Evolutionary conservation across 2,113 vertebrate species (phyloP).

Genomic region (Hymenochirus boettgeri): DNA sequence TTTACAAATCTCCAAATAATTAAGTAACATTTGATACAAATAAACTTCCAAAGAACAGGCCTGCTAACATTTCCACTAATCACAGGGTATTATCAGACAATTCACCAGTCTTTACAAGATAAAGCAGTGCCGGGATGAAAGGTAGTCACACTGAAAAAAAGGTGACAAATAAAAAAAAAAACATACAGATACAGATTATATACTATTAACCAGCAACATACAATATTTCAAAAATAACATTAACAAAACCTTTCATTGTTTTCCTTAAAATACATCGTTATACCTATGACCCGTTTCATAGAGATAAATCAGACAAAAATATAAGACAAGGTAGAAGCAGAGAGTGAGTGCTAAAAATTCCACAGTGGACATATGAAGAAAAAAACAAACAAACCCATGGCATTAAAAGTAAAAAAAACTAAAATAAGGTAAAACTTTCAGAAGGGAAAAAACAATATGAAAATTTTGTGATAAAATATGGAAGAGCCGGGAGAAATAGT

Average conservation of each 20-base stretch:
- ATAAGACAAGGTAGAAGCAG: conserved; percentile 2
- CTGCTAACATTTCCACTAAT: not conserved
- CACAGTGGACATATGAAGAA: conserved; percentile 11
- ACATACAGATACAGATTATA: not conserved
- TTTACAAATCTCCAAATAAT: not conserved
- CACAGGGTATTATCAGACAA: not conserved
- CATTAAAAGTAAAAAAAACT: conserved; percentile 28
- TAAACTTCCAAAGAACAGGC: no score
- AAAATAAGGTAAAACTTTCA: conserved; percentile 25
- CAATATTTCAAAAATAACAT: no score
- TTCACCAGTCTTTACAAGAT: not conserved
- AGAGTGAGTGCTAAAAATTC: not conserved
- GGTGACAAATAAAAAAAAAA: not conserved
- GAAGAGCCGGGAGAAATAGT: conserved; percentile 8
- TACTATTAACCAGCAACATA: conserved; percentile 4
- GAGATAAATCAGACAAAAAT: not conserved
- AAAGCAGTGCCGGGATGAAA: conserved; percentile 23
- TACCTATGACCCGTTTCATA: conserved; percentile 20
- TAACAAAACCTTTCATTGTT: not conserved
- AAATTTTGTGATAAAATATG: conserved; percentile 6
- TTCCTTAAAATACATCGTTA: not conserved
- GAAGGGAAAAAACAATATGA: conserved; percentile 2
- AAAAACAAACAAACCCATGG: conserved; percentile 28
- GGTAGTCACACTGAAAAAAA: not conserved
- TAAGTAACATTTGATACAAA: no score